Evolutionary conservation across 1,140 invertebrate species (phyloP).

Genomic region (Atta cephalotes): DNA sequence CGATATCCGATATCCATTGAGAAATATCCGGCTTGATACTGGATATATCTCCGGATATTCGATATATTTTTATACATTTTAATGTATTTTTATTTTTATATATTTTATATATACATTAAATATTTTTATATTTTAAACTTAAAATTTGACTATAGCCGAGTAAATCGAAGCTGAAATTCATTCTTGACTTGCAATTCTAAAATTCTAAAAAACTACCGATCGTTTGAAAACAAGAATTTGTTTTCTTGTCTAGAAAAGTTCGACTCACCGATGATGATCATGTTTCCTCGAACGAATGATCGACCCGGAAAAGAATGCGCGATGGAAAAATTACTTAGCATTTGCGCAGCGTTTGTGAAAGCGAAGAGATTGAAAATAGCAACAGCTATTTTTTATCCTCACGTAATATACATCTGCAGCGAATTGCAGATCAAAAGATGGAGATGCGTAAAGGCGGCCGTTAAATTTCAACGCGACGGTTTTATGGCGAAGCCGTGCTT

Average conservation of each 20-base stretch:
- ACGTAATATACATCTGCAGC: neutral
- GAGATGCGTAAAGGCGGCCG: neutral
- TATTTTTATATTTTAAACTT: too few species aligned
- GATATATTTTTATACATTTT: too few species aligned
- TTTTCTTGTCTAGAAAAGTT: slow-evolving; percentile 4
- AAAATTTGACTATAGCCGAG: neutral
- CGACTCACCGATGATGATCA: neutral
- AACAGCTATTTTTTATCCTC: neutral
- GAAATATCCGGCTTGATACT: too few species aligned
- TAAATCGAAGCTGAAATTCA: too few species aligned
- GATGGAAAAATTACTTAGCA: neutral
- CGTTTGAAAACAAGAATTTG: neutral
- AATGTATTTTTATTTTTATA: too few species aligned
- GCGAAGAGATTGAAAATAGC: slow-evolving; percentile 14
- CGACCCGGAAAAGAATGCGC: neutral
- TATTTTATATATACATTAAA: too few species aligned
- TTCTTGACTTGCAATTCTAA: neutral
- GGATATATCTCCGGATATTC: too few species aligned
- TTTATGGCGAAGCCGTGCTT: neutral
- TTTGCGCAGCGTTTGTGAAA: neutral
- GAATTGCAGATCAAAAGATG: slow-evolving; percentile 42
- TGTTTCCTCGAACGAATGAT: slow-evolving; percentile 4
- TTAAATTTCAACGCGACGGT: slow-evolving; percentile 27
- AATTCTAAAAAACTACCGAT: neutral
- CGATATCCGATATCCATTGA: too few species aligned